Evolutionary conservation across 2,888 invertebrate genomes (phyloP), one percentile per base, ranked within the genome.

Genomic region (Tinea pellionella): DNA sequence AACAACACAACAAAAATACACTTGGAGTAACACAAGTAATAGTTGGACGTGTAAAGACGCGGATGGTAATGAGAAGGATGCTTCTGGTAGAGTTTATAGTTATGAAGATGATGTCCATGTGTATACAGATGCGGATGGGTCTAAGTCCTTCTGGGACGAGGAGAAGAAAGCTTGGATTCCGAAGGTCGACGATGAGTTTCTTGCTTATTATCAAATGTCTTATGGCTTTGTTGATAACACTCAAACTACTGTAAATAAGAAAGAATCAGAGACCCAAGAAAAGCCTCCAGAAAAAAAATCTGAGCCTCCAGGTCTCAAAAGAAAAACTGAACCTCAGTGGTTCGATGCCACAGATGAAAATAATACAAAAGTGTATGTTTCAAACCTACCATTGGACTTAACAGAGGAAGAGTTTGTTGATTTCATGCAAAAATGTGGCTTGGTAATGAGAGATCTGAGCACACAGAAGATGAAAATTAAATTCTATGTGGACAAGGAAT

Each of bases 311-410:
- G 89, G 89, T 29, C 86, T 74, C 0, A 90, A 90, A 68, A 73
- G 88, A 63, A 89, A 89, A 76, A 85, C 72, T 71, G 89, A 89
- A 51, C 73, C 89, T 75, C 93, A 92, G 62, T 99, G 99, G 99
- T 98, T 99, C 82, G 94, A 99, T 64, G 86, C 96, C 30, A 92
- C 96, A 63, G 94, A 96, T 61, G 90, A 92, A 19, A 98, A 97
- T 74, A 98, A 97, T 74, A 97, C 97, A 1, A 97, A 97, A 78
- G 97, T 99, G 0, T 99, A 99, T 85, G 97, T 99, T 2, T 93
- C 94, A 19, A 96, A 96, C 73, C 88, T 99, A 65, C 99, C 99
- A 0, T 72, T 90, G 61, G 96, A 97, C 68, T 91, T 96, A 61
- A 96, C 94, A 0, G 93, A 97, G 71, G 94, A 97, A 64, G 95